phyloP scores from a whole-genome alignment of 2,888 invertebrate genomes.

The Sesia apiformis region DNA sequence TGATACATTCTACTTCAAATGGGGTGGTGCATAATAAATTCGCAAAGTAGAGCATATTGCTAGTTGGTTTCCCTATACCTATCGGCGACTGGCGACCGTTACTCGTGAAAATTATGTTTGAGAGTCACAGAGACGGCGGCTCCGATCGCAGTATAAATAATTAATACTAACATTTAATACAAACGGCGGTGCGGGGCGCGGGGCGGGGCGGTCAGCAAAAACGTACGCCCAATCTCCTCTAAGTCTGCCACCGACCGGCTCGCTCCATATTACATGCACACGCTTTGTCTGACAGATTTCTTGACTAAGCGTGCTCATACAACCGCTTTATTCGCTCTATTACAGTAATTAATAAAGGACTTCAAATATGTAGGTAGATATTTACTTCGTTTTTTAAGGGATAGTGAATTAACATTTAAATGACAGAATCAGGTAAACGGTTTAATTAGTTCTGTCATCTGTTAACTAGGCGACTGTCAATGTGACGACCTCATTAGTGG shows the following conservation, averaged over 20 bases:
- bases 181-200: conserved; percentile 6
- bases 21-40: no score
- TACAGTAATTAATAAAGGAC: no score
- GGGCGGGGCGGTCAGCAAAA: conserved; percentile 27
- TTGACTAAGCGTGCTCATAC: not conserved
- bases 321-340: no score
- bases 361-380: no score
- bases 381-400: no score
- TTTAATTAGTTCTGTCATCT: no score
- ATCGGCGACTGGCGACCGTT: conserved; percentile 18
- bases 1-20: no score
- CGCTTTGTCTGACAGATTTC: not conserved
- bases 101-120: conserved; percentile 22
- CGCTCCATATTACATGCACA: conserved; percentile 3
- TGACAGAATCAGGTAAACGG: no score
- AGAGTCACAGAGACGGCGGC: conserved; percentile 15
- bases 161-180: conserved; percentile 15
- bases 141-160: conserved; percentile 16
- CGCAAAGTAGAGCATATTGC: conserved; percentile 15
- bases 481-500: no score
- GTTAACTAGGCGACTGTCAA: no score
- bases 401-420: no score
- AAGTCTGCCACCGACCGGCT: conserved; percentile 3
- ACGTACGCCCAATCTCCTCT: conserved; percentile 6
- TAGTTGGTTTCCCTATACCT: conserved; percentile 6